Evolutionary conservation across 2,888 invertebrate species (phyloP), one percentile per base, ranked within the genome.

Genomic region (Diadegma fenestrale): DNA sequence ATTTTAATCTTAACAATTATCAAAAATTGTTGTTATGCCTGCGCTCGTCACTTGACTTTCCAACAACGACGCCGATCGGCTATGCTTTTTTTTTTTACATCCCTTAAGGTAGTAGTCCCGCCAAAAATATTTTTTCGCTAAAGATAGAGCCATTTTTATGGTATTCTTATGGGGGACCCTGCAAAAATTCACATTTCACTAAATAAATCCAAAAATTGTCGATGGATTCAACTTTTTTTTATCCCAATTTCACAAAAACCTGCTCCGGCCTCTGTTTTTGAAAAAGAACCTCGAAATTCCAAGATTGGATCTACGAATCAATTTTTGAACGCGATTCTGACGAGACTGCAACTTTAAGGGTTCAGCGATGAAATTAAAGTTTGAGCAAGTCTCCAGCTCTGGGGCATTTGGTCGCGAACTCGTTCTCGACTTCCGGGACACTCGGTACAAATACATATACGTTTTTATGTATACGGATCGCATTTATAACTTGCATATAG

Each of bases 401-500:
- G 5, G 1, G 14, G 14, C 26, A 58, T 58, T 58, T 26, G 6
- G 14, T 14, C 8, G 14, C n/a, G 14, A 22, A 6, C 1, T 26
- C 4, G 26, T 6, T 26, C 58, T 58, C 14, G 1, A 58, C 26
- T 26, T 58, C 14, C 14, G 14, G 14, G 58, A 58, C 58, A 26
- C 58, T 58, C 26, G 0, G 6, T 14, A 58, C 26, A 58, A 26
- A 26, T 58, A 58, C 45, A 17, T 45, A 30, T 45, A 71, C 51
- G 8, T 37, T n/a, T 33, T n/a, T 33, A 58, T 80, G 69, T 41
- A 79, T 54, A 58, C 75, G 64, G 41, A 75, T 66, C 61, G 80
- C 71, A 73, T 76, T 41, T 66, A 71, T 43, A 51, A 85, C 75
- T 79, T 85, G 84, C 81, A 71, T 54, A 79, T 63, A 80, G 80